Conservation (phyloP, 1,140 invertebrate genomes). For the Drosophila aff. region DNA sequence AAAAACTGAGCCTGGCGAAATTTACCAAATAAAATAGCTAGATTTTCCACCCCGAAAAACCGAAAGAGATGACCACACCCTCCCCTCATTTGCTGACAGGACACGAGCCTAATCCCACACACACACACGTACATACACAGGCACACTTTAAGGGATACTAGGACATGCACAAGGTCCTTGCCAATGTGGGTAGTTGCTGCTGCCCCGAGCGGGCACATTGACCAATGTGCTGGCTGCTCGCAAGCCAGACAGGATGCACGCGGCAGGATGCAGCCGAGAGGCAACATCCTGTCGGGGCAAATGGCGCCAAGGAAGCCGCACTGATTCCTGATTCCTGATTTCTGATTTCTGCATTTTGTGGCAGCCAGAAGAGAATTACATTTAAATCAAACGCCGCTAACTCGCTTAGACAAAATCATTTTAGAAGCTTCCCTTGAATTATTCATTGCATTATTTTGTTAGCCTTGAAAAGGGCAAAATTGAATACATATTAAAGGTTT, state of each 20-base stretch:
- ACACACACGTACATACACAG: neutral
- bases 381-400: constrained; percentile 26
- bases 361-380: constrained; percentile 12
- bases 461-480: neutral
- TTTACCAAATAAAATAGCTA: constrained; percentile 20
- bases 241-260: constrained; percentile 18
- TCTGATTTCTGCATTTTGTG: neutral
- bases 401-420: constrained; percentile 4
- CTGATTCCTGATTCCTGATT: neutral
- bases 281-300: constrained; percentile 36
- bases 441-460: neutral
- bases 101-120: constrained; percentile 42
- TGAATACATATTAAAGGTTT: neutral
- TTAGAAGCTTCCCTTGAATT: constrained; percentile 1
- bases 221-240: constrained; percentile 68
- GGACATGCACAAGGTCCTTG: constrained; percentile 4
- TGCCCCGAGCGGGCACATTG: constrained; percentile 21
- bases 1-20: constrained; percentile 16
- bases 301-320: constrained; percentile 34
- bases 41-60: constrained; percentile 46
- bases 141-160: neutral
- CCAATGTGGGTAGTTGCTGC: constrained; percentile 30
- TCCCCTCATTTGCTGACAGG: constrained; percentile 34
- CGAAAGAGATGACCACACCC: constrained; percentile 36
- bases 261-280: constrained; percentile 36